Percentiles rank a stretch among this genome's conserved stretches.
Conservation (phyloP, 2,797 vertebrate genomes). For the Carcharodon carcharias region DNA sequence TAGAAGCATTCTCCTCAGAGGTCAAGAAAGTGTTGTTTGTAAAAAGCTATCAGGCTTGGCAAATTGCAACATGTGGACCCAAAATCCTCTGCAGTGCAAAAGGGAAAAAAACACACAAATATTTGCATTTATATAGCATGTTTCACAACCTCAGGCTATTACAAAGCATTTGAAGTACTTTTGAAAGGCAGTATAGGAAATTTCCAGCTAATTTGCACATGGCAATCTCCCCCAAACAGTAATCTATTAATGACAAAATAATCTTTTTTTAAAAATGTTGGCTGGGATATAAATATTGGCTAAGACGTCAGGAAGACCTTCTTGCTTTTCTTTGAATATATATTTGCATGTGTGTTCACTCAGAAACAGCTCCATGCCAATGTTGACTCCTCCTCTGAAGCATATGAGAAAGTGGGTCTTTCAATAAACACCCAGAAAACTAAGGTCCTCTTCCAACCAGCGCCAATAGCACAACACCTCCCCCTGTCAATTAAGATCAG, state of each 20-base stretch:
- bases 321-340: background rate
- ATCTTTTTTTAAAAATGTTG: background rate
- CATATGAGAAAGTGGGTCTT: background rate
- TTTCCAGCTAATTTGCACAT: background rate
- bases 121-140: background rate
- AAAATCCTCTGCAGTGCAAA: background rate
- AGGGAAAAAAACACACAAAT: background rate
- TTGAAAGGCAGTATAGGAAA: background rate
- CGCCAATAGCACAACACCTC: too few relatives aligned
- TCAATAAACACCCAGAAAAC: background rate
- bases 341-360: background rate
- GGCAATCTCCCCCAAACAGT: background rate
- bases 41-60: background rate
- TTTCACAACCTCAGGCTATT: background rate
- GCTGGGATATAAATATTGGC: too few relatives aligned
- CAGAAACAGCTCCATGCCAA: background rate
- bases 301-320: too few relatives aligned
- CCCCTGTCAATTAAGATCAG: too few relatives aligned
- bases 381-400: background rate
- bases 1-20: background rate
- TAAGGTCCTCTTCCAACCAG: background rate
- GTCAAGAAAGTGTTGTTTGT: background rate
- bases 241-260: background rate
- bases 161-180: background rate
- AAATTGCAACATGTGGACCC: background rate